A percentile compares a stretch with the other conserved stretches of the same genome.
phyloP scores from a whole-genome alignment of 2,888 invertebrate genomes.

The Synanthedon vespiformis region DNA sequence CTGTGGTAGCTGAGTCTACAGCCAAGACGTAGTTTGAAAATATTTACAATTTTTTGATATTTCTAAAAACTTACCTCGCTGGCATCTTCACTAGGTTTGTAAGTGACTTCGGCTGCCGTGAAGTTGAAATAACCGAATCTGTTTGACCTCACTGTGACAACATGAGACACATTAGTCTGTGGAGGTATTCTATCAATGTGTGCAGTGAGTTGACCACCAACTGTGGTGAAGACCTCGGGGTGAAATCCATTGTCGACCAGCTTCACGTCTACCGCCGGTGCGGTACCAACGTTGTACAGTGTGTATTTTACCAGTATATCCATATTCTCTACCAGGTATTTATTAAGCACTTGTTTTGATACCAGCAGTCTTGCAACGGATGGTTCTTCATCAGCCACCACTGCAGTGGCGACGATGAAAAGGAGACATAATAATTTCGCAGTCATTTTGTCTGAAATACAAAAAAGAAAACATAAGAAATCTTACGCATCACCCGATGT shows the following conservation, averaged over 20 bases:
- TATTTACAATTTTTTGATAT: too few species aligned
- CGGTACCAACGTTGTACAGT: slow-evolving; percentile 92
- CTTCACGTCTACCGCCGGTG: slow-evolving; percentile 89
- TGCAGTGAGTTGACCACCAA: slow-evolving; percentile 86
- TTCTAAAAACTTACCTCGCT: slow-evolving; percentile 65
- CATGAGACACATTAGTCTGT: slow-evolving; percentile 92
- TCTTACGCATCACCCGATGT: too few species aligned
- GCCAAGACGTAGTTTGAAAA: too few species aligned
- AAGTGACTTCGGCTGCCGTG: slow-evolving; percentile 92
- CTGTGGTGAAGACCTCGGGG: slow-evolving; percentile 88
- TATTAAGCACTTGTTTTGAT: slow-evolving; percentile 94
- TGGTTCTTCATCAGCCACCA: slow-evolving; percentile 75
- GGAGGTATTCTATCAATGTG: slow-evolving; percentile 92
- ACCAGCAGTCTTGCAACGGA: slow-evolving; percentile 85
- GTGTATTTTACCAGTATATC: slow-evolving; percentile 96
- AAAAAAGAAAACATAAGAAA: slow-evolving; percentile 6
- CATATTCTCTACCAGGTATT: slow-evolving; percentile 95
- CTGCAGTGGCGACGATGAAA: slow-evolving; percentile 52
- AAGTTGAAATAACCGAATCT: slow-evolving; percentile 97
- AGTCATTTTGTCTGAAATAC: slow-evolving; percentile 51
- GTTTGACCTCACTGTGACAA: slow-evolving; percentile 90
- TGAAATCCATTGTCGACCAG: slow-evolving; percentile 93
- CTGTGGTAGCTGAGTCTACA: too few species aligned
- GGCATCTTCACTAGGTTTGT: slow-evolving; percentile 87
- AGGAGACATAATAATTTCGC: slow-evolving; percentile 55